Base-by-base conservation (phyloP, 2,888 invertebrate genomes). In the Yponomeuta cagnagella region DNA sequence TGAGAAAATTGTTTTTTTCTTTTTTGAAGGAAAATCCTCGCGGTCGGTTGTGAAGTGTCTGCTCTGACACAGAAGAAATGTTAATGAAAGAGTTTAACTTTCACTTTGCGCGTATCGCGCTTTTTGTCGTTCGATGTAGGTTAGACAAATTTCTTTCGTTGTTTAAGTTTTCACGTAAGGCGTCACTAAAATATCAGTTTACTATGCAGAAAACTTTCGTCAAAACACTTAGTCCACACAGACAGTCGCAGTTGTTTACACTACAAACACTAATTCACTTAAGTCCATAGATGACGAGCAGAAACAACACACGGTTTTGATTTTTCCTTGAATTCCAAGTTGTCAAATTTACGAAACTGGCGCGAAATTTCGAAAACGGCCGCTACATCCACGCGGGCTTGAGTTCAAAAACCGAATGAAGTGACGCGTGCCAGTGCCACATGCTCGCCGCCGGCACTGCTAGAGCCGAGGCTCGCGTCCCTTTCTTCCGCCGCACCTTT, bases 401-500 rank as follows among this genome's bases (percentile, higher is more conserved):
- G 76, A 85, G 87, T 82, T 88, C 87, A 81, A 78, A 85, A 85
- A 87, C 89, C 87, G 91, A 91, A 90, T 92, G 89, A 84, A 83
- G 82, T 81, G 85, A 86, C 91, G 90, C 91, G 90, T 90, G 90
- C 89, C 89, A 87, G 90, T 90, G 90, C 89, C 89, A 87, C 87
- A 89, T 86, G 89, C 81, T 85, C 4, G 10, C 64, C 43, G 6
- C 77, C 77, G 79, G 77, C 81, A 78, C 79, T 80, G 78, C 78
- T 79, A 79, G 77, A 76, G 76, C 76, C 74, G 68, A 81, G 81
- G 79, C 80, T 80, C 74, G 77, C 75, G 81, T 90, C 91, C 84
- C 90, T 90, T 84, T 91, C 88, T 85, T 83, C 63, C 68, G 71
- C 73, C 74, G 74, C 73, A 76, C 77, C 77, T 76, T 76, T 76